Conservation (phyloP, 2,888 invertebrate species). For the Lasius platythorax region DNA sequence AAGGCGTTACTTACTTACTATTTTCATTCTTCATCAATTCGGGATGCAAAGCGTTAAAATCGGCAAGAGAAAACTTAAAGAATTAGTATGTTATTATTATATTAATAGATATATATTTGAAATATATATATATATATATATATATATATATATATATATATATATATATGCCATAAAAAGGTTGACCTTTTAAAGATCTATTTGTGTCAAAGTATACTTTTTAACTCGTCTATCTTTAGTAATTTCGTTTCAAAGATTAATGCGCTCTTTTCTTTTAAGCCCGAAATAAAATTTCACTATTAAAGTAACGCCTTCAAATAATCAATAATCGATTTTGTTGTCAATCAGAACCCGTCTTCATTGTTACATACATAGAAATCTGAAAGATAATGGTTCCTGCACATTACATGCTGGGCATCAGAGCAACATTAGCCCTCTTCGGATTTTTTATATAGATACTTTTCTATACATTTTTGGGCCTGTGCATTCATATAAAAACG, state of each 20-base stretch:
- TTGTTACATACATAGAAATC: constrained; percentile 63
- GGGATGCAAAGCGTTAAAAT: background rate
- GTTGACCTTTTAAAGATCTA: background rate
- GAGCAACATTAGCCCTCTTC: constrained; percentile 45
- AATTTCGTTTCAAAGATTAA: background rate
- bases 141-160: background rate
- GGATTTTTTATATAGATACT: constrained; percentile 58
- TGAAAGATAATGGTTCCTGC: constrained; percentile 73
- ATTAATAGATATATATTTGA: background rate
- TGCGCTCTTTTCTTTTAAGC: background rate
- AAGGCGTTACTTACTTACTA: constrained; percentile 25
- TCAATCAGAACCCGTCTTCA: constrained; percentile 21
- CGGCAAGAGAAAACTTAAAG: background rate
- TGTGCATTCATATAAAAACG: constrained; percentile 56
- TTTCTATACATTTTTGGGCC: constrained; percentile 59
- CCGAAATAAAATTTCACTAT: background rate
- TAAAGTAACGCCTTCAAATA: constrained; percentile 45
- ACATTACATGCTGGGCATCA: constrained; percentile 44
- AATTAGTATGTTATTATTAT: background rate
- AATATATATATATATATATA: background rate
- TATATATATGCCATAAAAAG: background rate
- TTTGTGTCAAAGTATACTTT: background rate
- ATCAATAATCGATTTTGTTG: constrained; percentile 32
- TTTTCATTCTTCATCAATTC: constrained; percentile 3
- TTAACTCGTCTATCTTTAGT: background rate